Conservation (phyloP, 2,888 invertebrate genomes). For the Pseudanteris insignis region DNA sequence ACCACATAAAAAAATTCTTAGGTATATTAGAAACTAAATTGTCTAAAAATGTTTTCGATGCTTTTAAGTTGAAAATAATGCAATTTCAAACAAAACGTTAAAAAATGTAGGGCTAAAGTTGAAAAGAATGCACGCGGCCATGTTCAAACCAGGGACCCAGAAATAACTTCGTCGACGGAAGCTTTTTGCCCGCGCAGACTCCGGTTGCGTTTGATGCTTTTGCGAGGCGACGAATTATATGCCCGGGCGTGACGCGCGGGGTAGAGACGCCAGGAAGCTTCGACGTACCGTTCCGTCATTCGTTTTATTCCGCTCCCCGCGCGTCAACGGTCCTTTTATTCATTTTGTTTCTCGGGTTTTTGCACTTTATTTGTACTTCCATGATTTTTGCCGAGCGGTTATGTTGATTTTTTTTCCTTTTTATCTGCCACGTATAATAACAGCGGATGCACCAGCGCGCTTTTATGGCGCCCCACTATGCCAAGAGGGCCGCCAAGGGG, state of each 20-base stretch:
- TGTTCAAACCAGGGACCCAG: constrained; percentile 58
- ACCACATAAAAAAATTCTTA: no score
- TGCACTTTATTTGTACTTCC: constrained; percentile 31
- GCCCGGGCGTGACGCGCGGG: not conserved
- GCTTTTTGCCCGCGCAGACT: constrained; percentile 39
- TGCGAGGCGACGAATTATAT: not conserved
- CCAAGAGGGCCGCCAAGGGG: constrained; percentile 67
- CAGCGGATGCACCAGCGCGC: constrained; percentile 57
- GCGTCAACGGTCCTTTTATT: constrained; percentile 22
- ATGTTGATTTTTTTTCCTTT: constrained; percentile 5
- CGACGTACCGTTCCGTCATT: constrained; percentile 5
- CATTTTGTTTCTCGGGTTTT: constrained; percentile 19
- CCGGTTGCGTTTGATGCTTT: not conserved
- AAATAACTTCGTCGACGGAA: constrained; percentile 43
- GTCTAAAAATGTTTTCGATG: no score
- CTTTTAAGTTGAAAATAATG: no score
- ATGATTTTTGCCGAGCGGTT: constrained; percentile 23
- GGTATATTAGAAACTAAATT: no score
- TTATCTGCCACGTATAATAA: constrained; percentile 50
- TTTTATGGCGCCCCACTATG: constrained; percentile 63
- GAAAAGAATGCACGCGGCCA: constrained; percentile 57
- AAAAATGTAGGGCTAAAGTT: constrained; percentile 3
- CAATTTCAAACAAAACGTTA: no score
- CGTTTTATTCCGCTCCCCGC: constrained; percentile 10
- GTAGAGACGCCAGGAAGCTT: no score